Evolutionary conservation across 1,140 invertebrate species (phyloP), one percentile per base, ranked within the genome.

Genomic region (Microplitis demolitor): DNA sequence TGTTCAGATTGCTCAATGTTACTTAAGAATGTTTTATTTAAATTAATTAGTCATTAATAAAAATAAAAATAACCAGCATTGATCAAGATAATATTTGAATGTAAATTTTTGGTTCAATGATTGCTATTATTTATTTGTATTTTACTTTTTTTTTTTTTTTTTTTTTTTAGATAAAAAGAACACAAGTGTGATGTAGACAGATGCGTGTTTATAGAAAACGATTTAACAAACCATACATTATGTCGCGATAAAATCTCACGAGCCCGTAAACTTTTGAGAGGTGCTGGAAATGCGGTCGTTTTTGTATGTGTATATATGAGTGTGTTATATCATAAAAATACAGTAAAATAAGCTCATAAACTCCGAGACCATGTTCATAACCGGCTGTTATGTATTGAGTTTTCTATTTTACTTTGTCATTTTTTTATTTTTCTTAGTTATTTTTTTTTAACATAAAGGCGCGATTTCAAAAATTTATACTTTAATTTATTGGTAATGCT

Each of bases 221-320:
- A 86, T 86, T 86, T 87, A 87, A 87, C 84, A 87, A 87, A 86
- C 83, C 84, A 84, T 87, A 87, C 83, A 82, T 87, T 86, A 87
- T 80, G 80, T 79, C 76, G 78, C 83, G 85, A 87, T 87, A 86
- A 87, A 87, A 86, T 87, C 85, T 85, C 85, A 76, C 75, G 72
- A 56, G 84, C 82, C 83, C 84, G 84, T 86, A 86, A 87, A 87
- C 80, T 85, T 83, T 69, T 78, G 78, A 76, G 77, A 77, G 80
- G 79, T 79, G 50, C 56, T 37, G 79, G 80, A 78, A 77, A 82
- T 45, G 39, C 11, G 24, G 24, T 45, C 39, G 2, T 45, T 45
- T 45, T 6, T 45, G 39, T 45, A 45, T 45, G 39, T 45, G 39
- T 45, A 5, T 45, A 11, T 45, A 45, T 45, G 6, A 6, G 39